Conservation (phyloP, 2,888 invertebrate genomes). For the Arctia plantaginis region DNA sequence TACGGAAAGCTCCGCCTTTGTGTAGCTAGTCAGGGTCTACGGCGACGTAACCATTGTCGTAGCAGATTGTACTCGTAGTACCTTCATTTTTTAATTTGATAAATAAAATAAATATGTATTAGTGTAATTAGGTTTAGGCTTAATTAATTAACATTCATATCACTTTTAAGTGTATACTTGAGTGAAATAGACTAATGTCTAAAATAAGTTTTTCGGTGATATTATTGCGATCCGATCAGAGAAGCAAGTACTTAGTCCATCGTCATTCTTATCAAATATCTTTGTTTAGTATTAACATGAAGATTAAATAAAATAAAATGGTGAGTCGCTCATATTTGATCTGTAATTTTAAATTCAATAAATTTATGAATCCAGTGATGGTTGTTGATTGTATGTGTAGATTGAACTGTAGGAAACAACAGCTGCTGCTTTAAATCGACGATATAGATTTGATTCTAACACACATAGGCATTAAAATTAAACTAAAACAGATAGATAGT, state of each 20-base stretch:
- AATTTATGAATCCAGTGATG: background rate
- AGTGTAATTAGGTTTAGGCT: background rate
- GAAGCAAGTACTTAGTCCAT: background rate
- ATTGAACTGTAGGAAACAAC: background rate
- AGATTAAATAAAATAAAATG: background rate
- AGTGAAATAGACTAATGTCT: background rate
- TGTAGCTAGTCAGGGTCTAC: constrained; percentile 59
- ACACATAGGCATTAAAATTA: background rate
- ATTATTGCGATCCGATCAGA: background rate
- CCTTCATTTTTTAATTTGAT: constrained; percentile 13
- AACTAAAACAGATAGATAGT: no score
- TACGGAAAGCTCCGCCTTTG: constrained; percentile 70
- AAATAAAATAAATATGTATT: background rate
- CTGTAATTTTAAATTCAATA: background rate
- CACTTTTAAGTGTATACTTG: background rate
- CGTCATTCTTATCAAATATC: background rate
- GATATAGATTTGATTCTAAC: background rate
- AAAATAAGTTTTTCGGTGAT: background rate
- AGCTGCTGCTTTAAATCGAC: background rate
- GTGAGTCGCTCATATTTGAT: background rate
- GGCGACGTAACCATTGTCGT: constrained; percentile 53
- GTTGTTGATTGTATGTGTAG: background rate
- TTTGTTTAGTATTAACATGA: background rate
- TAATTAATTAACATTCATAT: background rate
- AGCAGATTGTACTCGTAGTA: constrained; percentile 38